Evolutionary conservation across 2,113 vertebrate genomes (phyloP).

Genomic region (Eubucco bourcierii): DNA sequence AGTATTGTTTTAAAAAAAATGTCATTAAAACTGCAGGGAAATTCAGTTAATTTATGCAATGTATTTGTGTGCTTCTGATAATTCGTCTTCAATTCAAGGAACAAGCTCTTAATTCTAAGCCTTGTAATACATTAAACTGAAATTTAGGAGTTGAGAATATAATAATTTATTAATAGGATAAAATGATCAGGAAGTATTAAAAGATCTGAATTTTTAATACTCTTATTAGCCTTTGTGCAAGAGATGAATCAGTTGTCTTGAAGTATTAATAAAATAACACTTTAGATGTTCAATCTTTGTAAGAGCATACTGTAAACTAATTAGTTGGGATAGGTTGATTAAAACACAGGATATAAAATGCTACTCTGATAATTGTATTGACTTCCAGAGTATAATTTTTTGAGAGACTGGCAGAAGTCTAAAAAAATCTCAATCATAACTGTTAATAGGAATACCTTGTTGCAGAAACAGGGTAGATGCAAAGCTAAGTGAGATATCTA

Average conservation of each 20-base stretch:
- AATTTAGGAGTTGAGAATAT: constrained; percentile 24
- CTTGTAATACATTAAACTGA: constrained; percentile 39
- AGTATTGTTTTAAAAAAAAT: background rate
- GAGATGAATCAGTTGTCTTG: constrained; percentile 38
- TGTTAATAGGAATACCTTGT: background rate
- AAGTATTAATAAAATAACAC: constrained; percentile 24
- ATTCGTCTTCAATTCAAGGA: constrained; percentile 44
- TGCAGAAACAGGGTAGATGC: background rate
- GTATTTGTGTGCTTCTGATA: constrained; percentile 17
- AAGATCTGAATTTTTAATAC: constrained; percentile 65
- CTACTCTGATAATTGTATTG: background rate
- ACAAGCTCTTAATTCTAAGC: constrained; percentile 46
- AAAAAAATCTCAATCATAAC: background rate
- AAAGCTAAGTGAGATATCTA: background rate
- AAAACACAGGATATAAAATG: background rate
- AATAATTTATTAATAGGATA: constrained; percentile 55
- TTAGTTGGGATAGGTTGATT: background rate
- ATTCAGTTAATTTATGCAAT: background rate
- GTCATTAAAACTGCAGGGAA: background rate
- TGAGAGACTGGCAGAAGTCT: background rate
- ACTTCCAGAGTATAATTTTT: background rate
- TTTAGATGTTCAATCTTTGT: background rate
- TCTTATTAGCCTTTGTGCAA: constrained; percentile 45
- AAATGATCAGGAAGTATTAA: constrained; percentile 58
- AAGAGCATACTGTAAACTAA: background rate